These are phyloP conservation scores for Apoda limacodes DNA, from an alignment of 2,888 invertebrate species.

Conservation along the genomic window DNA sequence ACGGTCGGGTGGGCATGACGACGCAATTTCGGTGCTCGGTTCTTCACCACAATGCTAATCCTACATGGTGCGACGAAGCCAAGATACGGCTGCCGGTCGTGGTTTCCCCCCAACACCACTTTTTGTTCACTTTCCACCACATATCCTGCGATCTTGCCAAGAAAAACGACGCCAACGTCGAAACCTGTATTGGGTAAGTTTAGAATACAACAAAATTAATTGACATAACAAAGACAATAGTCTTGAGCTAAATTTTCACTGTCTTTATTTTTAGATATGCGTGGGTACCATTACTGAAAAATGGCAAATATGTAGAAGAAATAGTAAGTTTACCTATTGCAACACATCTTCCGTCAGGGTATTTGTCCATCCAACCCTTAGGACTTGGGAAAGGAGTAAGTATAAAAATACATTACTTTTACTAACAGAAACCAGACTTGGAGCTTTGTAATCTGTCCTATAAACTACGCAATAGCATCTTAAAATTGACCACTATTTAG, in stretches of 20 bases:
- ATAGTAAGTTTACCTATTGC: constrained; percentile 88
- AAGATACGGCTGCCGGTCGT: constrained; percentile 91
- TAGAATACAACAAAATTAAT: too few species aligned
- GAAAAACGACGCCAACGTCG: constrained; percentile 80
- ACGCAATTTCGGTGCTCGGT: constrained; percentile 81
- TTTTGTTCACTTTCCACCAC: constrained; percentile 96
- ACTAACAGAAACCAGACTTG: too few species aligned
- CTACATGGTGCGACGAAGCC: constrained; percentile 93
- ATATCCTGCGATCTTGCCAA: constrained; percentile 92
- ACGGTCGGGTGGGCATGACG: constrained; percentile 66
- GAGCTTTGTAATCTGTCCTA: too few species aligned
- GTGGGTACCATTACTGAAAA: constrained; percentile 90
- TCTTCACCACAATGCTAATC: constrained; percentile 89
- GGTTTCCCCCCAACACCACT: constrained; percentile 86
- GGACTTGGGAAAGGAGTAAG: constrained; percentile 92
- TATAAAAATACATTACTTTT: constrained; percentile 15
- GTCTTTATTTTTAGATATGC: constrained; percentile 80
- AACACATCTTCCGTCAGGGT: constrained; percentile 88
- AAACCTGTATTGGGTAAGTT: constrained; percentile 83
- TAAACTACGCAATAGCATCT: too few species aligned
- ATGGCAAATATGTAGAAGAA: constrained; percentile 85
- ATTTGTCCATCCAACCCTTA: constrained; percentile 88
- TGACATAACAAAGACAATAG: too few species aligned
- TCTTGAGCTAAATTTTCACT: too few species aligned
- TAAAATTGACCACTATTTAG: too few species aligned